These are phyloP conservation scores for Pseudomugil gertrudae DNA, from an alignment of 2,797 vertebrate species.

Conservation along the genomic window DNA sequence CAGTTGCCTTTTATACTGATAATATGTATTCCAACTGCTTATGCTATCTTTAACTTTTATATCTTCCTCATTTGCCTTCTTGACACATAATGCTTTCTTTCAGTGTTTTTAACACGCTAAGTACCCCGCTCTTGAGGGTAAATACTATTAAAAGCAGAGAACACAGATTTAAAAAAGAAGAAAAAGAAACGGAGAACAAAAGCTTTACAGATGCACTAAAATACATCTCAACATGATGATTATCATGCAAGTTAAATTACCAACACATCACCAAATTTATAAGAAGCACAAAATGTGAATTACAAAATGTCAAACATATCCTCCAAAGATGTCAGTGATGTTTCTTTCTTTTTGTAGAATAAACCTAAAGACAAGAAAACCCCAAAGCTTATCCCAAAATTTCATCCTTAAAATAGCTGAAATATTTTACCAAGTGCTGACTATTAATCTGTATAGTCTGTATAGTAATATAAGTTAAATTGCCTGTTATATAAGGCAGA, in stretches of 20 bases:
- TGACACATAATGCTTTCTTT: not conserved
- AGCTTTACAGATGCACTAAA: not conserved
- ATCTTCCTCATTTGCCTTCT: not conserved
- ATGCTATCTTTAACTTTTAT: too few species aligned
- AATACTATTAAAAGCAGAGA: too few species aligned
- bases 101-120: too few species aligned
- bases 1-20: too few species aligned
- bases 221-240: not conserved
- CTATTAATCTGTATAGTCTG: not conserved
- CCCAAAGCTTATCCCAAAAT: not conserved
- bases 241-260: not conserved
- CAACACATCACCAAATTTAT: too few species aligned
- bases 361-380: not conserved
- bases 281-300: too few species aligned
- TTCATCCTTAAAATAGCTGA: not conserved
- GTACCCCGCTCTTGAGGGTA: too few species aligned
- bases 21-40: too few species aligned
- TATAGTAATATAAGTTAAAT: not conserved
- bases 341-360: not conserved
- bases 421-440: not conserved
- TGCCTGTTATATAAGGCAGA: not conserved
- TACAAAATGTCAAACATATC: not conserved
- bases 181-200: too few species aligned
- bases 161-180: not conserved
- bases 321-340: not conserved